Percentiles rank a stretch among this genome's conserved stretches.
phyloP scores from a whole-genome alignment of 92 coral and sea anemone genomes.

The Phenganax subtilis region DNA sequence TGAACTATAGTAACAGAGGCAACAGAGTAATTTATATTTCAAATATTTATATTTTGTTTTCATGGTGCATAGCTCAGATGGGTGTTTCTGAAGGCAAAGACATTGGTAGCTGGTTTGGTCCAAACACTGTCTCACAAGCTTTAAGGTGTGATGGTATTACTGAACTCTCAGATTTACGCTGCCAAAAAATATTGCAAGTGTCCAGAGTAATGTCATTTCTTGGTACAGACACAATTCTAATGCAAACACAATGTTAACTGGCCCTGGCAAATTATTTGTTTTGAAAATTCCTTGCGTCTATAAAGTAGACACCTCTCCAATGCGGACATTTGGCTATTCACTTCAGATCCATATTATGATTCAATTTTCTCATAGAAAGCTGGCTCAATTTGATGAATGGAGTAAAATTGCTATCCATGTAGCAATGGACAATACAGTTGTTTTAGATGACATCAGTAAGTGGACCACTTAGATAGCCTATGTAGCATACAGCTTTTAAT shows the following conservation, averaged over 20 bases:
- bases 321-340: too few relatives aligned
- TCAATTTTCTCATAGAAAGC: slow-evolving; percentile 53
- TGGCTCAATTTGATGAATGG: slow-evolving; percentile 89
- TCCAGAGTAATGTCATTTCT: too few relatives aligned
- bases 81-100: slow-evolving; percentile 97
- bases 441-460: slow-evolving; percentile 88
- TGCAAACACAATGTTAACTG: not conserved
- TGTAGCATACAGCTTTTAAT: not conserved
- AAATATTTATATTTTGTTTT: not conserved
- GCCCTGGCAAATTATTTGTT: not conserved
- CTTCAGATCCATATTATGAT: too few relatives aligned
- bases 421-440: slow-evolving; percentile 96
- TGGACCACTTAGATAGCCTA: not conserved
- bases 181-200: too few relatives aligned
- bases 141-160: slow-evolving; percentile 57
- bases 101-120: slow-evolving; percentile 99
- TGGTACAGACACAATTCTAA: not conserved
- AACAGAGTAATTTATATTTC: not conserved
- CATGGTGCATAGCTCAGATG: slow-evolving; percentile 74
- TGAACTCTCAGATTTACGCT: too few relatives aligned
- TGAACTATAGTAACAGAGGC: not conserved
- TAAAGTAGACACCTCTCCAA: too few relatives aligned
- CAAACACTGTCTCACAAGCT: slow-evolving; percentile 91
- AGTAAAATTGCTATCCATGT: slow-evolving; percentile 83
- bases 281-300: too few relatives aligned